Evolutionary conservation across 30 jellyfish, hydroid and myxozoan species (phyloP).

Genomic region (Clytia hemisphaerica): DNA sequence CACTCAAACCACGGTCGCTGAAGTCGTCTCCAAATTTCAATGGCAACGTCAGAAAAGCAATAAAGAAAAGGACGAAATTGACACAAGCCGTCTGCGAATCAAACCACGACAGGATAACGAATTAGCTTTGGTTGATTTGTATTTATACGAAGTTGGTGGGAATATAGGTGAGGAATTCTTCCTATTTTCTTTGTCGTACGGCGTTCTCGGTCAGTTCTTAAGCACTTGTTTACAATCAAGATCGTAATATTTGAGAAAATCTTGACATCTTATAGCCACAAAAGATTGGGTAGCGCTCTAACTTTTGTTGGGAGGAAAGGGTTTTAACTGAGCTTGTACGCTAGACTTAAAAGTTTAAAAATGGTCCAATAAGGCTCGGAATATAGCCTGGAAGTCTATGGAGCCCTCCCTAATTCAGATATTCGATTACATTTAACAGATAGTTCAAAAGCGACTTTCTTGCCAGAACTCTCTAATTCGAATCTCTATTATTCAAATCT

Average conservation of each 20-base stretch:
- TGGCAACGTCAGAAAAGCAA: conserved; percentile 70
- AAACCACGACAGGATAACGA: not conserved
- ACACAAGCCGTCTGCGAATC: conserved; percentile 34
- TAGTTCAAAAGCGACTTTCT: too few relatives aligned
- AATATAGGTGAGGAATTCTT: conserved; percentile 50
- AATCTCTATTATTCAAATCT: too few relatives aligned
- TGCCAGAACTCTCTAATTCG: too few relatives aligned
- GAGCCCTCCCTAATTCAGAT: too few relatives aligned
- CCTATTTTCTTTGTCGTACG: not conserved
- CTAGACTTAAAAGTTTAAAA: too few relatives aligned
- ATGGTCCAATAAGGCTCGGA: too few relatives aligned
- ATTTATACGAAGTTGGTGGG: conserved; percentile 78
- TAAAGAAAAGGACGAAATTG: conserved; percentile 42
- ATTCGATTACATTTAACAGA: too few relatives aligned
- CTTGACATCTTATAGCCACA: too few relatives aligned
- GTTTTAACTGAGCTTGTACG: not conserved
- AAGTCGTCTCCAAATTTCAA: conserved; percentile 69
- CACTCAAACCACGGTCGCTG: conserved; percentile 69
- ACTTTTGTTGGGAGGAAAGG: not conserved
- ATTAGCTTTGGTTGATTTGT: conserved; percentile 24
- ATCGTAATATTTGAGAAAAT: too few relatives aligned
- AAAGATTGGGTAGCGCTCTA: not conserved
- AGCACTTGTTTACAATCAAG: too few relatives aligned
- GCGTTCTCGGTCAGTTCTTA: not conserved
- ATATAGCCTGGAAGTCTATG: too few relatives aligned